These are phyloP conservation scores for Strigamia crassipes DNA, from an alignment of 2,888 invertebrate species.

Conservation along the genomic window DNA sequence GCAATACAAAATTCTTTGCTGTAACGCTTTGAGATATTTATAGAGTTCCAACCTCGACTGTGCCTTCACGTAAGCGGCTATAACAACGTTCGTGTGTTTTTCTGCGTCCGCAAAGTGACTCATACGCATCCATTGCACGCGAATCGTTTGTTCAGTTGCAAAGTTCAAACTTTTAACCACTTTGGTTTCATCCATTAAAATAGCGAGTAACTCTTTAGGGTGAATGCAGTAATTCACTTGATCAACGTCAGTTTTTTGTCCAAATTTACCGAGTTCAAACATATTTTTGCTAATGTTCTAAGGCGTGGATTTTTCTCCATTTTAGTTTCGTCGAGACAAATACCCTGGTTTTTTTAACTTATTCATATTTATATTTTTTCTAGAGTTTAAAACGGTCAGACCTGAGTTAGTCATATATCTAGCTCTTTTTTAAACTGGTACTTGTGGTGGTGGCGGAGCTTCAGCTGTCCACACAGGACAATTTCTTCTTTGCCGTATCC, in stretches of 20 bases:
- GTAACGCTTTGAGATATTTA: neutral
- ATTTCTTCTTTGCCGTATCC: too few species aligned
- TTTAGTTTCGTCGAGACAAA: neutral
- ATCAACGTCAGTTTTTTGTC: neutral
- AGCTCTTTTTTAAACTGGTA: too few species aligned
- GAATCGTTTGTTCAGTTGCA: neutral
- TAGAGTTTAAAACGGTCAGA: too few species aligned
- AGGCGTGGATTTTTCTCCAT: neutral
- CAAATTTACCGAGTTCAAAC: slow-evolving; percentile 2
- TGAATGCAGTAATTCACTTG: neutral
- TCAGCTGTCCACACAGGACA: too few species aligned
- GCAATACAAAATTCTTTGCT: neutral
- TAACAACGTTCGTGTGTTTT: neutral
- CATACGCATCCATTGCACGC: neutral
- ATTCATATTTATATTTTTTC: too few species aligned
- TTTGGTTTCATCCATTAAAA: neutral
- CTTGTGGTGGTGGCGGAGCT: too few species aligned
- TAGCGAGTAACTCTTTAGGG: neutral
- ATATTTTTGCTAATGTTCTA: too few species aligned
- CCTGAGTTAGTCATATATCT: too few species aligned
- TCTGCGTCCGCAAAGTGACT: neutral
- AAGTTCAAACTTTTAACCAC: neutral
- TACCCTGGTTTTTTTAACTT: neutral
- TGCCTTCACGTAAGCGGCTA: neutral
- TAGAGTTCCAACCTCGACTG: neutral